These are phyloP conservation scores for Craniophora ligustri DNA, from an alignment of 2,888 invertebrate genomes.

Conservation along the genomic window DNA sequence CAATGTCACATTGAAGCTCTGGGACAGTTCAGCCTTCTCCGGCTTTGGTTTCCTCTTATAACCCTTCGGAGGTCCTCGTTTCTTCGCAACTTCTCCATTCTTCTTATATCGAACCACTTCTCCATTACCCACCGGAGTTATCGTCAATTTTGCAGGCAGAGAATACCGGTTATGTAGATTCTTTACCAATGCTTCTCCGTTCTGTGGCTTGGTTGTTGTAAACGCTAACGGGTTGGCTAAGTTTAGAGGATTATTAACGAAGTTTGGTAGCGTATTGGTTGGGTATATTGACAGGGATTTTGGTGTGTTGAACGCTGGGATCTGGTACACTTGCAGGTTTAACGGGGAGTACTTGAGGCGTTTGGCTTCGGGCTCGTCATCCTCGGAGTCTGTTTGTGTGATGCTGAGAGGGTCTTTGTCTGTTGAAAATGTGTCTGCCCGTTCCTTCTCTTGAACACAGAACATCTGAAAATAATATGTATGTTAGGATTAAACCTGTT, in stretches of 20 bases:
- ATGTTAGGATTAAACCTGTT: not conserved
- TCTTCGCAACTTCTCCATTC: conserved; percentile 83
- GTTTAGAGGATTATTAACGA: conserved; percentile 82
- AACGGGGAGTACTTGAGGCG: conserved; percentile 74
- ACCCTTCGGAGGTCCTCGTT: conserved; percentile 82
- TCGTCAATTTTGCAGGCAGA: conserved; percentile 76
- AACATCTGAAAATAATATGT: conserved; percentile 74
- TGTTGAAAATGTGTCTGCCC: conserved; percentile 52
- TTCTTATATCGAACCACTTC: conserved; percentile 82
- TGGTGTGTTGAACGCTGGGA: conserved; percentile 78
- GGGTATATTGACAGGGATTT: conserved; percentile 78
- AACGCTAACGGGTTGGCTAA: conserved; percentile 79
- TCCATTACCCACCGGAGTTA: conserved; percentile 74
- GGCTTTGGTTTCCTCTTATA: conserved; percentile 82
- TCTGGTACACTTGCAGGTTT: conserved; percentile 82
- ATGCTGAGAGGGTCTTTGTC: conserved; percentile 73
- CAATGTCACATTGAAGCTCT: conserved; percentile 69
- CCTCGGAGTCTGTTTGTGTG: conserved; percentile 74
- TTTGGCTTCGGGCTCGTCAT: conserved; percentile 78
- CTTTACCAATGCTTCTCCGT: conserved; percentile 74
- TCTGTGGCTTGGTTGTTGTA: conserved; percentile 62
- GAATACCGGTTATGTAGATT: conserved; percentile 76
- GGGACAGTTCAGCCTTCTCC: conserved; percentile 73
- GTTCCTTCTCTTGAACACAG: conserved; percentile 80
- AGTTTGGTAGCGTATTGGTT: conserved; percentile 72